These are phyloP conservation scores for Polylopha cassiicola DNA, from an alignment of 2,888 invertebrate species.

Conservation along the genomic window DNA sequence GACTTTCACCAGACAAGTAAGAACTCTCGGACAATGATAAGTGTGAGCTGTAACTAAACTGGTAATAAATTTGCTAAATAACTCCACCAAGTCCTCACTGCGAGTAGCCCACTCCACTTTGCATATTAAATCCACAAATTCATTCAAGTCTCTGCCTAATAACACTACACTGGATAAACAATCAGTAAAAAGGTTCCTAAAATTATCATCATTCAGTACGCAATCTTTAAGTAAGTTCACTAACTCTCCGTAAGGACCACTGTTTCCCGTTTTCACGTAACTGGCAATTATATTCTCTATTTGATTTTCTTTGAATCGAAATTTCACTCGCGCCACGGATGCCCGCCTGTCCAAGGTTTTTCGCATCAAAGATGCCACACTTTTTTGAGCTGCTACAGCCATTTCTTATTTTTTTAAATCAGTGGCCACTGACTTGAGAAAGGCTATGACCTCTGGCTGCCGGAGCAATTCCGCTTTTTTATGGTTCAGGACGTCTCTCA, in stretches of 20 bases:
- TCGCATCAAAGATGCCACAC: conserved; percentile 63
- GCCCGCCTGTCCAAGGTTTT: conserved; percentile 62
- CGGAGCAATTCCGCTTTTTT: conserved; percentile 68
- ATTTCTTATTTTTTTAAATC: conserved; percentile 63
- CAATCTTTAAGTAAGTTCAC: conserved; percentile 63
- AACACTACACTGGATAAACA: conserved; percentile 59
- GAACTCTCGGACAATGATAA: conserved; percentile 60
- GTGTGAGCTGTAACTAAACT: conserved; percentile 65
- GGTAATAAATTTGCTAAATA: conserved; percentile 56
- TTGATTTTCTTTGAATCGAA: conserved; percentile 63
- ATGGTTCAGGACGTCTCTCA: conserved; percentile 66
- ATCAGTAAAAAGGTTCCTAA: conserved; percentile 57
- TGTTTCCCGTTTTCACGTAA: conserved; percentile 52
- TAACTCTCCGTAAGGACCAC: conserved; percentile 64
- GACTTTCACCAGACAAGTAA: conserved; percentile 52
- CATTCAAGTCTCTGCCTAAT: conserved; percentile 53
- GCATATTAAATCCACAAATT: conserved; percentile 59
- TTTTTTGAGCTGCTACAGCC: conserved; percentile 61
- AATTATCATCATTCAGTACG: conserved; percentile 62
- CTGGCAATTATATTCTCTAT: conserved; percentile 62
- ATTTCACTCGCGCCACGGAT: conserved; percentile 54
- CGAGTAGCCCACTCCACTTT: conserved; percentile 58
- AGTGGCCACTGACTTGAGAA: conserved; percentile 57
- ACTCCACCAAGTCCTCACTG: conserved; percentile 45
- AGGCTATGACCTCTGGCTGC: conserved; percentile 66